Conservation (phyloP, 2,113 vertebrate genomes). For the Mustela lutreola region DNA sequence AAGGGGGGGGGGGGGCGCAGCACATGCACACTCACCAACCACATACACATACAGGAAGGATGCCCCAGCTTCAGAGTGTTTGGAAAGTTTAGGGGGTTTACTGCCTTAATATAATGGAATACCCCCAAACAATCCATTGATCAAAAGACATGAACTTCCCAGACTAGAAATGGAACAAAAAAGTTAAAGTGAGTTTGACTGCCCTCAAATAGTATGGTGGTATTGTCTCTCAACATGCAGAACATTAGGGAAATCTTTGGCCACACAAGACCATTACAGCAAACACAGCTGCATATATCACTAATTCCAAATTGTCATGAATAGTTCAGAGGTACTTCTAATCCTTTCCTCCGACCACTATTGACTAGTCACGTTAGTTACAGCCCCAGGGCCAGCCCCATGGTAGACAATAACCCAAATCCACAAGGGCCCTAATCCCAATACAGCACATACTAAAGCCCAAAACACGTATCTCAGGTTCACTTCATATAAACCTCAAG, state of each 20-base stretch:
- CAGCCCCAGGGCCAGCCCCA: not conserved
- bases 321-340: not conserved
- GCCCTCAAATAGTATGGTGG: not conserved
- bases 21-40: not conserved
- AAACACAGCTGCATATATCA: not conserved
- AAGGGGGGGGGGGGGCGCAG: not conserved
- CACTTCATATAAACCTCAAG: not conserved
- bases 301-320: not conserved
- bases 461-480: not conserved
- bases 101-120: not conserved
- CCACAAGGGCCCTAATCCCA: not conserved
- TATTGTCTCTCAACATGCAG: not conserved
- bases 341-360: not conserved
- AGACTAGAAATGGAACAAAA: not conserved
- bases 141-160: not conserved
- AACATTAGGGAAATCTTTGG: not conserved
- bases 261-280: not conserved
- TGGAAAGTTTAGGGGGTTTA: not conserved
- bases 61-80: not conserved
- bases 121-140: not conserved
- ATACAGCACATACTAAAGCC: not conserved
- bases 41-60: rapidly evolving
- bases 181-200: not conserved
- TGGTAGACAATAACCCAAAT: not conserved
- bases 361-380: not conserved